Evolutionary conservation across 1,140 invertebrate genomes (phyloP).

Genomic region (Drosophila kanapiae): DNA sequence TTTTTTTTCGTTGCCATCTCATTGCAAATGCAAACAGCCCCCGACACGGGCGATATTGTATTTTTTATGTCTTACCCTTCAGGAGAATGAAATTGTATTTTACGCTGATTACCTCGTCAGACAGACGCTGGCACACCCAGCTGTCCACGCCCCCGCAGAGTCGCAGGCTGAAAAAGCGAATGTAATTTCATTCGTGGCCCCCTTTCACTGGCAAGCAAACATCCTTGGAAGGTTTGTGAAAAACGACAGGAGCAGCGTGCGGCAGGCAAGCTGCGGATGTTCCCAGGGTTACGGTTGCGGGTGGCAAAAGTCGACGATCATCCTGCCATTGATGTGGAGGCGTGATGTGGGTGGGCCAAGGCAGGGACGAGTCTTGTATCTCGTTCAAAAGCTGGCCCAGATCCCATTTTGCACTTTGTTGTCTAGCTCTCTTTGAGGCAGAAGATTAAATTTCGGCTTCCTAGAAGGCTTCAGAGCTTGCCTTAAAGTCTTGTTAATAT

Average conservation of each 20-base stretch:
- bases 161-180: conserved; percentile 53
- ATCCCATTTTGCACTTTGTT: conserved; percentile 35
- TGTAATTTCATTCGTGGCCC: conserved; percentile 65
- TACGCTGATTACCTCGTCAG: conserved; percentile 74
- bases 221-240: conserved; percentile 20
- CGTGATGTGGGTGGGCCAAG: conserved; percentile 13
- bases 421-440: conserved; percentile 21
- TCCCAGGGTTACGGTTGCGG: conserved; percentile 57
- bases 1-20: conserved; percentile 25
- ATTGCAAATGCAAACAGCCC: conserved; percentile 53
- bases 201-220: conserved; percentile 17
- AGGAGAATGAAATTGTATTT: conserved; percentile 71
- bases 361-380: not conserved
- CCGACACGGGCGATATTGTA: conserved; percentile 31
- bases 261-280: conserved; percentile 51
- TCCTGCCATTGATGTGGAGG: conserved; percentile 31
- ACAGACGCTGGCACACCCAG: conserved; percentile 53
- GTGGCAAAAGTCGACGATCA: conserved; percentile 63
- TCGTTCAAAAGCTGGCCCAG: not conserved
- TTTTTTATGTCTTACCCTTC: conserved; percentile 60
- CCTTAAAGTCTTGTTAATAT: conserved; percentile 21
- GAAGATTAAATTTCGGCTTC: conserved; percentile 29
- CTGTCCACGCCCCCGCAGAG: conserved; percentile 25
- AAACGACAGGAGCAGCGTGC: conserved; percentile 21
- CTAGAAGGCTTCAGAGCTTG: not conserved